These are phyloP conservation scores for Percopsis omiscomaycus DNA, from an alignment of 2,797 vertebrate genomes.

Conservation along the genomic window DNA sequence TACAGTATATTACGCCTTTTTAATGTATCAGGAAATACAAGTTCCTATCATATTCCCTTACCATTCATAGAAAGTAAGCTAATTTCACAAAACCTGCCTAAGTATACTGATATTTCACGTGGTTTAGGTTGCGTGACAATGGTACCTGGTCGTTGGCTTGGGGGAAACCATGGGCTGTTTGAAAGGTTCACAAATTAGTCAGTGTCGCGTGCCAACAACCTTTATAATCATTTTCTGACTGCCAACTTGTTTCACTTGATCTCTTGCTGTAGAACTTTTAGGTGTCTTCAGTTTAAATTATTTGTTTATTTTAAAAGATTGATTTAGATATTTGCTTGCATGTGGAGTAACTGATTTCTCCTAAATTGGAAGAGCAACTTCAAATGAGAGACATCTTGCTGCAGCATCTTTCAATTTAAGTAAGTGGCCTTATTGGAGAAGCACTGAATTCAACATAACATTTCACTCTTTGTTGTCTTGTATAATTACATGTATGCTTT, in stretches of 20 bases:
- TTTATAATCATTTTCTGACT: slow-evolving; percentile 32
- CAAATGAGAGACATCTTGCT: neutral
- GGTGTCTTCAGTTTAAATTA: neutral
- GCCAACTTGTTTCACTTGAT: slow-evolving; percentile 25
- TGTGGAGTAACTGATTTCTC: slow-evolving; percentile 3
- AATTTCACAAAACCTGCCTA: too few relatives aligned
- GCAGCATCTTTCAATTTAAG: too few relatives aligned
- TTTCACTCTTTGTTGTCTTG: too few relatives aligned
- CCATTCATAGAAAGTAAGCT: too few relatives aligned
- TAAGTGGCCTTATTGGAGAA: too few relatives aligned
- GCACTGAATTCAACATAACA: too few relatives aligned
- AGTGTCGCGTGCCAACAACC: slow-evolving; percentile 59
- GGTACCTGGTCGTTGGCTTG: slow-evolving; percentile 50
- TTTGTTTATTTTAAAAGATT: neutral
- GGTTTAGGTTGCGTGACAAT: slow-evolving; percentile 64
- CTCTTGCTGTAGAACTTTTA: neutral
- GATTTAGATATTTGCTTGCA: neutral
- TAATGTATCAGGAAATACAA: too few relatives aligned
- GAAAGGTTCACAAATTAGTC: slow-evolving; percentile 55
- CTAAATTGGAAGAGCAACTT: slow-evolving; percentile 40
- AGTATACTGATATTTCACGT: too few relatives aligned
- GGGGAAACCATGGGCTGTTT: slow-evolving; percentile 51
- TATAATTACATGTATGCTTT: too few relatives aligned
- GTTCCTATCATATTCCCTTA: too few relatives aligned
- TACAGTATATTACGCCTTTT: too few relatives aligned